Evolutionary conservation across 2,888 invertebrate genomes (phyloP), one percentile per base, ranked within the genome.

Genomic region (Villa cingulata): DNA sequence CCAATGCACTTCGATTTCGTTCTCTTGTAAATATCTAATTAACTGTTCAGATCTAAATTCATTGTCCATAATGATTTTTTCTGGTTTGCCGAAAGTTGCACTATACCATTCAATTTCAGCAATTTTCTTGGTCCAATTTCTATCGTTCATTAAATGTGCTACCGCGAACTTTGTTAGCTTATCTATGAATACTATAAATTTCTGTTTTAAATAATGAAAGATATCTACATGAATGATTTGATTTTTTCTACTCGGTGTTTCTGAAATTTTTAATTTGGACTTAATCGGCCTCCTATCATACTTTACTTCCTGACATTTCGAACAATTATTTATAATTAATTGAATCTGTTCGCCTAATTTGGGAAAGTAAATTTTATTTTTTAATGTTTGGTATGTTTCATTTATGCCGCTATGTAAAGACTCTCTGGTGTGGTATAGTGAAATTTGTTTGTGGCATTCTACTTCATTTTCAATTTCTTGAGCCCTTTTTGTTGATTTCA

Each of bases 1-100:
- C 41, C 36, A 46, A 45, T 51, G 48, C 12, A 47, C 40, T 36
- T 51, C 49, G 9, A 51, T 27, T 15, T 45, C 18, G 12, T 36
- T 39, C 43, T 45, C 39, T 3, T 43, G 40, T 4, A 51, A 19
- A 45, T 42, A 49, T 15, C 40, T 18, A 38, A 44, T 41, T 9
- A 47, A 16, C n/a, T 42, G 46, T 42, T 49, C 47, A n/a, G 46
- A 23, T 42, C 43, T 48, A 20, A 53, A 51, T 32, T 51, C 47
- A 20, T 53, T 51, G 41, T 46, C 52, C 15, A 37, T 41, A 37
- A 53, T 45, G 6, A 50, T 50, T 37, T 36, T 48, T 3, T 37
- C 48, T 37, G 42, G 50, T 42, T 45, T 46, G 6, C 45, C 46
- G 45, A 52, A 52, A 1, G 40, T 50, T 9, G 27, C 27, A 27